A percentile compares a stretch with the other conserved stretches of the same genome.
phyloP scores from a whole-genome alignment of 2,113 vertebrate species.

The Proterorhinus semilunaris region DNA sequence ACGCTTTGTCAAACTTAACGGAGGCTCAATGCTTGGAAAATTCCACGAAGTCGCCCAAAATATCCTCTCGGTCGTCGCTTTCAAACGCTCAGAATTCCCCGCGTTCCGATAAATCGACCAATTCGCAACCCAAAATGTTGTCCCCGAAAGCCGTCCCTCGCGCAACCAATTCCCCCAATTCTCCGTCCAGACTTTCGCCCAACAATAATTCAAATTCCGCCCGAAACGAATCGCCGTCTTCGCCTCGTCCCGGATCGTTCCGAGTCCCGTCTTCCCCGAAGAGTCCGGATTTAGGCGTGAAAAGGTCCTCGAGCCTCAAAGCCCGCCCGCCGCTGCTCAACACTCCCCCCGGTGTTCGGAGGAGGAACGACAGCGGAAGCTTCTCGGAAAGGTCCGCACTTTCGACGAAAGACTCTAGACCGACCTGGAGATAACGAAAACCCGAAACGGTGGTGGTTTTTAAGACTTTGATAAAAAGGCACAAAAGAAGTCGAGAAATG shows the following conservation, averaged over 20 bases:
- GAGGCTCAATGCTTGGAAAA: not conserved
- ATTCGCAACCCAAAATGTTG: not conserved
- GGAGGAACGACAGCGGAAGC: conserved; percentile 60
- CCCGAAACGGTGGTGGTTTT: too few species aligned
- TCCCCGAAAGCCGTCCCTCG: not conserved
- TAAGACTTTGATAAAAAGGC: too few species aligned
- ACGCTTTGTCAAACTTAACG: not conserved
- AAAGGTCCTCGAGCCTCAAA: conserved; percentile 72
- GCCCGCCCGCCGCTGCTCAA: conserved; percentile 36
- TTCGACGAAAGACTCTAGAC: conserved; percentile 69
- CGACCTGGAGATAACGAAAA: conserved; percentile 75
- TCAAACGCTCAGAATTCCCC: not conserved
- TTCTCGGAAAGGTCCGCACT: conserved; percentile 69
- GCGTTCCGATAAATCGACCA: not conserved
- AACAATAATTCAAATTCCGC: not conserved
- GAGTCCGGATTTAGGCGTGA: conserved; percentile 37
- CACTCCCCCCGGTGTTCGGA: conserved; percentile 49
- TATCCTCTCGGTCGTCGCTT: not conserved
- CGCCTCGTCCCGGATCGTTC: conserved; percentile 23
- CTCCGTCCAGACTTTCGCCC: not conserved
- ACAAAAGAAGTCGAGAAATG: too few species aligned
- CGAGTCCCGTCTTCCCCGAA: conserved; percentile 22
- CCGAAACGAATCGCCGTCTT: not conserved
- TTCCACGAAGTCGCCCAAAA: not conserved
- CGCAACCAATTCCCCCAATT: not conserved